Evolutionary conservation across 92 coral and sea anemone genomes (phyloP), one percentile per base, ranked within the genome.

Genomic region (Porites rus): DNA sequence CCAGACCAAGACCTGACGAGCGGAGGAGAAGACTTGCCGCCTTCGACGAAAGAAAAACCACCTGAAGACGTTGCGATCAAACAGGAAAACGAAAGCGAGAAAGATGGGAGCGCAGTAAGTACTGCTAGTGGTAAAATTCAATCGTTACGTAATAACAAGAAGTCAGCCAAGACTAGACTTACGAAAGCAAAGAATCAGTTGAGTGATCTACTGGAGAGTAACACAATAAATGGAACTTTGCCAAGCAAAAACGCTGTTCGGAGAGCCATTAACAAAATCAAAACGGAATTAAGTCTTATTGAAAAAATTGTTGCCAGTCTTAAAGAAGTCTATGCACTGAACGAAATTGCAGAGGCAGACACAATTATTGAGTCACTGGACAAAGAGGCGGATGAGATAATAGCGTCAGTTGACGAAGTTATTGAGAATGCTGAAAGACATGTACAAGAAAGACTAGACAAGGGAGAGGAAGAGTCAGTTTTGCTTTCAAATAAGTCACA

Each of bases 241-340:
- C 88, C 86, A 1, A 82, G 93, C 28, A 91, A 91, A 21, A 91
- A 87, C 69, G 71, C 88, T 58, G 78, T 87, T 13, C 67, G 93
- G 43, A 81, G 91, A 53, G 88, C 90, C 11, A 63, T 87, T 10
- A 75, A 77, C 53, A 82, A 82, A 50, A 46, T 91, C 43, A 91
- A 87, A 20, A 24, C 85, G 8, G 89, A 87, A 60, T 72, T 72
- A 78, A 82, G 74, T 38, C 65, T 91, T 52, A 83, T 91, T 50
- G 85, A 78, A 59, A 91, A 87, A 24, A 76, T 91, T 11, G 81
- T 91, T 61, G 19, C 69, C 54, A 67, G 61, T 43, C 56, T 87
- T 51, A 81, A 69, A 72, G 93, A 87, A 28, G 60, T 64, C 21
- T 90, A 90, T 84, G 78, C 93, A 9, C 31, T 89, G 46, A 76